Evolutionary conservation across 2,797 vertebrate species (phyloP), one percentile per base, ranked within the genome.

Genomic region (Myripristis murdjan): DNA sequence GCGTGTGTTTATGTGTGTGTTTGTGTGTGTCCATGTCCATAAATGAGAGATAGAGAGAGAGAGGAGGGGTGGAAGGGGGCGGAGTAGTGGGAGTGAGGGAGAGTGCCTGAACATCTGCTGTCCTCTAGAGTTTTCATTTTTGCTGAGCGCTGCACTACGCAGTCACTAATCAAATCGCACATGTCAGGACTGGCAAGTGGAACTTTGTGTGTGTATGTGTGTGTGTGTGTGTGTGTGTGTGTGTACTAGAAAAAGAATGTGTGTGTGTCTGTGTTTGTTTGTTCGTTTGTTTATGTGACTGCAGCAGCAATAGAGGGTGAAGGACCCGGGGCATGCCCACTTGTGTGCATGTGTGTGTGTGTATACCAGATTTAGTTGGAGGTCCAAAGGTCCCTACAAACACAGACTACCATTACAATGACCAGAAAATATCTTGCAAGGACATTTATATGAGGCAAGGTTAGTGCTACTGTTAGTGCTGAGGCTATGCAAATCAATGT

Each of bases 141-240:
- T 92, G 93, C 94, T 93, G 92, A 93, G 88, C 80, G 12, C 84
- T 89, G 92, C 91, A 92, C 82, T 92, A 89, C 73, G 52, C 76
- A 84, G 81, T 77, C 89, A 89, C 92, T 93, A 93, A 94, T 94
- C 91, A 93, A 94, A 93, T 91, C 79, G 86, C 82, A 91, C 88
- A 91, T 90, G 87, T 91, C 90, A 88, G 80, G 90, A 87, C 86
- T 90, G 85, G 83, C 87, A 90, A 91, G 85, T 87, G 81, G 77
- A 86, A 80, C 53, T 75, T 46, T 71, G 67, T 72, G 72, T 43
- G 35, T 64, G 31, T n/a, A n/a, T 67, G 7, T 48, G 15, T 46
- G 64, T 55, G 53, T 58, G 14, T 28, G 48, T 41, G 62, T 31
- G 48, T 24, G 31, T 7, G 56, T 39, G 63, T 46, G 26, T 48